Evolutionary conservation across 1,140 invertebrate genomes (phyloP), one percentile per base, ranked within the genome.

Genomic region (Rhopalosiphum maidis): DNA sequence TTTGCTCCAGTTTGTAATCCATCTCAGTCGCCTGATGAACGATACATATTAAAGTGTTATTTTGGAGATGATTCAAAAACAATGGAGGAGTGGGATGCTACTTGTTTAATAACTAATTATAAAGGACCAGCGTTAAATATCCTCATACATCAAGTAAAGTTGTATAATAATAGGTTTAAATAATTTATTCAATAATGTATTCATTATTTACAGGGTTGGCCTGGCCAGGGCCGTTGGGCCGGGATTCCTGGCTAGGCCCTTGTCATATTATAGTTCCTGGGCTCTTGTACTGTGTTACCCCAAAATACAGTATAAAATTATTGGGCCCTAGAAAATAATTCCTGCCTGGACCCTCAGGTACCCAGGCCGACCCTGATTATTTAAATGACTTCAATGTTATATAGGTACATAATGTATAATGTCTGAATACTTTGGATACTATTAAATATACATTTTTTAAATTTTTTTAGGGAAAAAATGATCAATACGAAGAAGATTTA

Each of bases 1-100:
- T 99, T 99, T 96, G 97, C 99, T 48, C 99, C 99, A 0, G 99
- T 99, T 94, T 97, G 97, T 91, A 99, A 99, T 96, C 99, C 99
- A 0, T 96, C 96, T 25, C 95, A 97, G 82, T 97, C 97, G 94
- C 96, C 96, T 6, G 37, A 23, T n/a, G 51, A 82, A 87, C 37
- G 30, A 35, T 25, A 98, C 95, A 98, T 98, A 25, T 98, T 99
- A 94, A 60, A 55, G 8, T 98, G 97, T 18, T 99, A 99, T 95
- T 96, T 99, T 37, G 99, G 99, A 90, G 94, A 96, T 55, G 95
- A 97, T 94, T 94, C 96, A 94, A 95, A 95, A 23, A 95, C 96
- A 30, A 99, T 99, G 98, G 96, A 96, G 93, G 95, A 97, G 93
- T 99, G 98, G 96, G 99, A 99, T 96, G 97, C 99, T 2, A 97